Conservation (phyloP, 2,797 vertebrate genomes). For the Anguilla obscura region DNA sequence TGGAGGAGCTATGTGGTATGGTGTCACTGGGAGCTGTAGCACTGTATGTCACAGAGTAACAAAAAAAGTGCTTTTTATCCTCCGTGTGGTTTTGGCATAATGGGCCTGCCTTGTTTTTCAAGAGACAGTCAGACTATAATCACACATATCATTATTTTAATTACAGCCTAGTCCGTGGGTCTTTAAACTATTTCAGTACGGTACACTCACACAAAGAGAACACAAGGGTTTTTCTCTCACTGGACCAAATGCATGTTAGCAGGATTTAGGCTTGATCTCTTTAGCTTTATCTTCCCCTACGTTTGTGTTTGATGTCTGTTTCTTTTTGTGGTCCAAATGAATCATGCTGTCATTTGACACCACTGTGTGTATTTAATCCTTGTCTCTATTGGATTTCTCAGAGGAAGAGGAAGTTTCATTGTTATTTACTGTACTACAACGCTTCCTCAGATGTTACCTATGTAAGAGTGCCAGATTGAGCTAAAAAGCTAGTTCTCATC, state of each 20-base stretch:
- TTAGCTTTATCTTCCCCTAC: neutral
- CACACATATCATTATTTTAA: constrained; percentile 39
- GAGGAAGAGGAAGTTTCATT: neutral
- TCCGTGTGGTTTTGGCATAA: constrained; percentile 33
- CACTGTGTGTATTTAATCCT: neutral
- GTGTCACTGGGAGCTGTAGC: constrained; percentile 6
- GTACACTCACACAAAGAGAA: constrained; percentile 21
- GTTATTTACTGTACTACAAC: no score
- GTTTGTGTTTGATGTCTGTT: neutral
- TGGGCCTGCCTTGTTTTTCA: constrained; percentile 30
- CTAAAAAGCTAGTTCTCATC: no score
- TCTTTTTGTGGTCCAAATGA: neutral
- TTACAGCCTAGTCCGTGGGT: constrained; percentile 35
- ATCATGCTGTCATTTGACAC: neutral
- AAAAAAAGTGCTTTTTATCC: neutral
- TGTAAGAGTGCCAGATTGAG: neutral
- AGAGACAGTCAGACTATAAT: constrained; percentile 46
- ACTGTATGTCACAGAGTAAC: constrained; percentile 18
- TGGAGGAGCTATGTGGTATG: neutral
- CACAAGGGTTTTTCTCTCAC: constrained; percentile 27
- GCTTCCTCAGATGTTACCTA: no score
- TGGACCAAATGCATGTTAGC: constrained; percentile 22
- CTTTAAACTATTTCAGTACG: constrained; percentile 40
- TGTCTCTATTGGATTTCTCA: neutral
- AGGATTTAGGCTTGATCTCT: neutral